phyloP scores from a whole-genome alignment of 2,113 vertebrate genomes.

The Nannospalax galili region DNA sequence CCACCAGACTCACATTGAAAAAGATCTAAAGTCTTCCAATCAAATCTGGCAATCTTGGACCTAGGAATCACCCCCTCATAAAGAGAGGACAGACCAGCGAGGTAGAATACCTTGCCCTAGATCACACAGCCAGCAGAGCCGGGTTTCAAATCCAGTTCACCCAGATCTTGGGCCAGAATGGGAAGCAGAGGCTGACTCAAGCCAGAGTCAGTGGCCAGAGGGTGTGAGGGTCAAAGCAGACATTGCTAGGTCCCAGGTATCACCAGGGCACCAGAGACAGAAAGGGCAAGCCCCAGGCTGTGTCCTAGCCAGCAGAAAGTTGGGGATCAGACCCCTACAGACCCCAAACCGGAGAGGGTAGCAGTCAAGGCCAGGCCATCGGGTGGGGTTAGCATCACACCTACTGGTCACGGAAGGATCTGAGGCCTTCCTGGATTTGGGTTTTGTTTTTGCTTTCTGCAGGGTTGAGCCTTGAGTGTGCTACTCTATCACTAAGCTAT shows the following conservation, averaged over 20 bases:
- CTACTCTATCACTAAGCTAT: background rate
- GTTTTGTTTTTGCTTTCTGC: background rate
- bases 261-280: background rate
- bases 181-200: background rate
- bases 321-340: background rate
- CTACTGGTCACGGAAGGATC: background rate
- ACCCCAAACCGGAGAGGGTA: no score
- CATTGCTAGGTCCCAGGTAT: background rate
- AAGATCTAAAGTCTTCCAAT: background rate
- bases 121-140: background rate
- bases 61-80: background rate
- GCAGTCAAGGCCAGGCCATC: background rate
- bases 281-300: background rate
- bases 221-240: background rate
- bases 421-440: background rate
- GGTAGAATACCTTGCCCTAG: background rate
- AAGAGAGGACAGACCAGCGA: background rate
- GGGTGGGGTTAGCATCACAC: background rate
- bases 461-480: background rate
- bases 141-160: background rate
- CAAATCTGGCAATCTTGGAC: background rate
- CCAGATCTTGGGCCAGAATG: background rate
- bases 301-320: no score
- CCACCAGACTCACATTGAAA: background rate
- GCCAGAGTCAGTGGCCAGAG: background rate